Percentiles rank a stretch among this genome's conserved stretches.
Conservation (phyloP, 2,888 invertebrate species). For the Sphaerophoria rueppellii region DNA sequence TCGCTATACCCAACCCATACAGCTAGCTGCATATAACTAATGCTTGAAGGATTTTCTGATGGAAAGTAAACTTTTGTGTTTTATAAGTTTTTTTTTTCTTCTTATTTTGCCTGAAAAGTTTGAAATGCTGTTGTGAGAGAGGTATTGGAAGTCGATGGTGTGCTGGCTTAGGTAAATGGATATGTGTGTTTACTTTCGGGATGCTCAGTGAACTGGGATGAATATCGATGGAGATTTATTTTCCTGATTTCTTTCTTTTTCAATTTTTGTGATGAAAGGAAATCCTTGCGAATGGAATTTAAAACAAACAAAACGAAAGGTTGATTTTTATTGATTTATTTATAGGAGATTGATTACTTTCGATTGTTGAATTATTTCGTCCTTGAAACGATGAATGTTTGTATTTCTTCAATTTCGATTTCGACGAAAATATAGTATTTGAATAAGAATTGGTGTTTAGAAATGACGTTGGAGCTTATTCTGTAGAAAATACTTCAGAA, state of each 20-base stretch:
- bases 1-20: background rate
- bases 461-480: too few relatives aligned
- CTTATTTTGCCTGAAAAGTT: background rate
- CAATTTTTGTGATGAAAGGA: slow-evolving; percentile 24
- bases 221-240: background rate
- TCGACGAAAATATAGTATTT: too few relatives aligned
- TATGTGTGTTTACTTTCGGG: slow-evolving; percentile 22
- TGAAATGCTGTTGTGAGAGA: background rate
- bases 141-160: background rate
- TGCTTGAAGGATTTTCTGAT: slow-evolving; percentile 38
- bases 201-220: slow-evolving; percentile 36
- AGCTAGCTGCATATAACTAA: slow-evolving; percentile 15
- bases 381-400: background rate
- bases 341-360: slow-evolving; percentile 3
- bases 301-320: slow-evolving; percentile 9
- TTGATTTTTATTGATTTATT: background rate
- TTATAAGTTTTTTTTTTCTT: slow-evolving; percentile 1
- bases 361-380: background rate
- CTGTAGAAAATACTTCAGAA: too few relatives aligned
- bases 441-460: too few relatives aligned
- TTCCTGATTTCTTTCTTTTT: slow-evolving; percentile 12
- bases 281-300: slow-evolving; percentile 17
- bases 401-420: too few relatives aligned
- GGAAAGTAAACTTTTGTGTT: slow-evolving; percentile 45
- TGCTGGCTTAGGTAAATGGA: too few relatives aligned